Evolutionary conservation across 1,140 invertebrate species (phyloP), one percentile per base, ranked within the genome.

Genomic region (Drosophila carrolli): DNA sequence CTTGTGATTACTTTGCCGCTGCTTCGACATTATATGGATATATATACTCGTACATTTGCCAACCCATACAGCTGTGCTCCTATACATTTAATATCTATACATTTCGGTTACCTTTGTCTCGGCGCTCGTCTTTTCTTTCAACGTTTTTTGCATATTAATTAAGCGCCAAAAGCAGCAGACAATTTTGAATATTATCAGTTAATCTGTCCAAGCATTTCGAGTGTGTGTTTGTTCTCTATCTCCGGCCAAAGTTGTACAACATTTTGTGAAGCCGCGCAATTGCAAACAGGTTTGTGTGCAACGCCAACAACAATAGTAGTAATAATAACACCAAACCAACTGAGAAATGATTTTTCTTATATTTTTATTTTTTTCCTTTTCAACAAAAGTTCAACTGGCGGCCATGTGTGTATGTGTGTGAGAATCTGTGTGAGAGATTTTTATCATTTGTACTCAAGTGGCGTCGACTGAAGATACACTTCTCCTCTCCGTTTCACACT

Each of bases 141-240:
- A 89, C 85, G 85, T 70, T 90, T 89, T 90, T 90, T 89, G 85
- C 85, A 89, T 89, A 89, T 89, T 89, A 89, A 89, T 90, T 90
- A 90, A 89, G 81, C 85, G 81, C 86, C 81, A 90, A 90, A 84
- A 89, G 73, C 83, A 80, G 70, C 81, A 62, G 70, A 78, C 76
- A 81, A 88, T 86, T 88, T 88, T 86, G 63, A 83, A 86, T 88
- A 74, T 86, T 86, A 86, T 86, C 83, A 86, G 83, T 70, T 86
- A 86, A 86, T 86, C 82, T 86, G 70, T 71, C 55, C 63, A 57
- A 71, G 50, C 46, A 40, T 78, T 55, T 51, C 56, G 65, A 68
- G 41, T 50, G 13, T 43, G 44, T 47, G 14, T 37, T 46, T 44
- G 41, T 48, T 65, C 50, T 53, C 55, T 53, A 66, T 82, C 66